These are phyloP conservation scores for Dromiciops gliroides DNA, from an alignment of 2,113 vertebrate species.

Conservation along the genomic window DNA sequence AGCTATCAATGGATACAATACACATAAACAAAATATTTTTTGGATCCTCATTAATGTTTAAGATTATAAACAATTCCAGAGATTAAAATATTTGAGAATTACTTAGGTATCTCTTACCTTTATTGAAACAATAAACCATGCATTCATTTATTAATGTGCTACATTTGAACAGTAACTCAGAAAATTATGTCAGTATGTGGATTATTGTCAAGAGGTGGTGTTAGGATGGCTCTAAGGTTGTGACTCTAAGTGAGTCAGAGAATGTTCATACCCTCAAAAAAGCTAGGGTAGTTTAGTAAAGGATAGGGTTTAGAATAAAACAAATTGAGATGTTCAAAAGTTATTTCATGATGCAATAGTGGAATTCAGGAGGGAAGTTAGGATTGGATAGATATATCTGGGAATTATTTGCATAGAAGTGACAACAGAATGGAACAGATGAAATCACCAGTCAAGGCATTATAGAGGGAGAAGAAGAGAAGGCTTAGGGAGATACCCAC, in stretches of 20 bases:
- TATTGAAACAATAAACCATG: background rate
- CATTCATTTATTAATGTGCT: background rate
- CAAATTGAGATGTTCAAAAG: background rate
- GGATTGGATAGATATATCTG: background rate
- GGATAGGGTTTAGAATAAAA: background rate
- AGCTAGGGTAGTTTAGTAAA: background rate
- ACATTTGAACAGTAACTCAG: background rate
- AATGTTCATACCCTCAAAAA: background rate
- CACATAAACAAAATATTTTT: background rate
- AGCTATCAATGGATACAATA: background rate
- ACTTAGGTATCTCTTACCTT: background rate
- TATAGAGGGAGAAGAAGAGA: background rate
- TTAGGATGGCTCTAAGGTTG: background rate
- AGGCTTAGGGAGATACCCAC: background rate
- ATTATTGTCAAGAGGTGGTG: background rate
- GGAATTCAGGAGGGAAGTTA: background rate
- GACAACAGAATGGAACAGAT: background rate
- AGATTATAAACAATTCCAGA: background rate
- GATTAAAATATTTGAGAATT: background rate
- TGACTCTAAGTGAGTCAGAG: background rate
- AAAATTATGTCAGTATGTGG: background rate
- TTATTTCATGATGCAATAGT: background rate
- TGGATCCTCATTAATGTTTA: no score
- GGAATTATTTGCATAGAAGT: background rate
- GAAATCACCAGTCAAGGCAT: background rate